Conservation (phyloP, 1,140 invertebrate species). For the Rhyzopertha dominica region DNA sequence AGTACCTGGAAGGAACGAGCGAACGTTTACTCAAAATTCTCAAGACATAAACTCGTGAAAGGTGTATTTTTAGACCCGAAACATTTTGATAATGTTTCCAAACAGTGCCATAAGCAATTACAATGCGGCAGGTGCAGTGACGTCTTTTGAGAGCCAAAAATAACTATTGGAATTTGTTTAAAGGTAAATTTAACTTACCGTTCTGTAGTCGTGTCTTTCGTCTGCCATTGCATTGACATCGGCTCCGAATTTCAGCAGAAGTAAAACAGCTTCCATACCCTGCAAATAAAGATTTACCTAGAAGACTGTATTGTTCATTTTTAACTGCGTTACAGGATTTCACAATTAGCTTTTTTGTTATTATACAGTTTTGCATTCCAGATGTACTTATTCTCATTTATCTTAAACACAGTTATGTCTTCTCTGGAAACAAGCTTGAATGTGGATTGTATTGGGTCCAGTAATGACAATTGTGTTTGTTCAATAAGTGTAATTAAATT, state of each 20-base stretch:
- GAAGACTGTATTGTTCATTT: too few species aligned
- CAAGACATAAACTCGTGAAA: background rate
- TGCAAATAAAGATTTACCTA: conserved; percentile 37
- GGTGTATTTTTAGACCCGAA: background rate
- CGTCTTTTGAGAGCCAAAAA: too few species aligned
- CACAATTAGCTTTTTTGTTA: too few species aligned
- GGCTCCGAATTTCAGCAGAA: conserved; percentile 73
- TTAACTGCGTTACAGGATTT: too few species aligned
- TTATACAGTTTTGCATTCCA: too few species aligned
- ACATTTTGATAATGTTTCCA: background rate
- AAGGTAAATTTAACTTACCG: conserved; percentile 44
- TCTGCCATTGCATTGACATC: conserved; percentile 79
- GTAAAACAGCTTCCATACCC: conserved; percentile 71
- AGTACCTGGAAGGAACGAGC: conserved; percentile 49
- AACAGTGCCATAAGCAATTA: background rate
- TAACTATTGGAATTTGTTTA: conserved; percentile 1
- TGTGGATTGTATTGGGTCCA: too few species aligned
- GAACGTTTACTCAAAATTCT: background rate
- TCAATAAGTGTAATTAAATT: too few species aligned
- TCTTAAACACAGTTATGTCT: too few species aligned
- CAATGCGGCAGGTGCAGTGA: too few species aligned
- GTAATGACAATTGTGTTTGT: too few species aligned
- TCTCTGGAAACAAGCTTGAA: too few species aligned
- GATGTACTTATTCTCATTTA: too few species aligned
- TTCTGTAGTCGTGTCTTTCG: conserved; percentile 72